These are phyloP conservation scores for Hepsetus odoe DNA, from an alignment of 2,113 vertebrate species.

Conservation along the genomic window DNA sequence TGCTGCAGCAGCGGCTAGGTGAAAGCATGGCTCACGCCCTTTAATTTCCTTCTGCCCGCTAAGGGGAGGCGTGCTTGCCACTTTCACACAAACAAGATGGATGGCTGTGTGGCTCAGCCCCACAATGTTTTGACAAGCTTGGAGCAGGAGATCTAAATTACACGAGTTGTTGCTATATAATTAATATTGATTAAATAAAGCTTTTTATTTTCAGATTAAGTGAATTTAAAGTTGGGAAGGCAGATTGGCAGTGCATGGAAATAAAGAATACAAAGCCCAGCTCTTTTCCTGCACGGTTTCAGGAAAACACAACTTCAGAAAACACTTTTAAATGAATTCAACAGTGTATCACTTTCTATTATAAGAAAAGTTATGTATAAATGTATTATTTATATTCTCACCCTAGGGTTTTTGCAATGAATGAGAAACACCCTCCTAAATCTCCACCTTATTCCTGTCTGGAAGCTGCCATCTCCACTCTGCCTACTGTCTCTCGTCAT, in stretches of 20 bases:
- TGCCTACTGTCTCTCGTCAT: background rate
- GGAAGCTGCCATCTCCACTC: background rate
- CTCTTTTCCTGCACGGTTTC: constrained; percentile 8
- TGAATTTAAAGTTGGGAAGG: constrained; percentile 17
- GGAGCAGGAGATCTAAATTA: constrained; percentile 3
- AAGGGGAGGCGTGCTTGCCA: background rate
- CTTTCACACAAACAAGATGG: constrained; percentile 51
- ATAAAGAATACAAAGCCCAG: background rate
- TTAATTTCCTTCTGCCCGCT: constrained; percentile 16
- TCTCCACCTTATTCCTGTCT: background rate
- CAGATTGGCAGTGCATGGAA: background rate
- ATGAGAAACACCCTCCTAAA: no score
- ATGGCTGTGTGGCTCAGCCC: constrained; percentile 15
- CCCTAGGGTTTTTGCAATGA: no score
- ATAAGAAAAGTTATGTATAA: background rate
- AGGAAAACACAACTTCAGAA: background rate
- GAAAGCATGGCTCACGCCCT: constrained; percentile 15
- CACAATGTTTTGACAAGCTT: constrained; percentile 37
- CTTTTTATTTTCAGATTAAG: constrained; percentile 40
- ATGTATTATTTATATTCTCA: background rate
- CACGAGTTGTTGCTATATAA: constrained; percentile 28
- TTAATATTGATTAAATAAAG: constrained; percentile 45
- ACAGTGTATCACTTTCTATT: background rate
- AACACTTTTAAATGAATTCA: background rate
- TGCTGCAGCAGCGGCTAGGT: background rate